Conservation (phyloP, 1,140 invertebrate genomes). For the Argopecten irradians region DNA sequence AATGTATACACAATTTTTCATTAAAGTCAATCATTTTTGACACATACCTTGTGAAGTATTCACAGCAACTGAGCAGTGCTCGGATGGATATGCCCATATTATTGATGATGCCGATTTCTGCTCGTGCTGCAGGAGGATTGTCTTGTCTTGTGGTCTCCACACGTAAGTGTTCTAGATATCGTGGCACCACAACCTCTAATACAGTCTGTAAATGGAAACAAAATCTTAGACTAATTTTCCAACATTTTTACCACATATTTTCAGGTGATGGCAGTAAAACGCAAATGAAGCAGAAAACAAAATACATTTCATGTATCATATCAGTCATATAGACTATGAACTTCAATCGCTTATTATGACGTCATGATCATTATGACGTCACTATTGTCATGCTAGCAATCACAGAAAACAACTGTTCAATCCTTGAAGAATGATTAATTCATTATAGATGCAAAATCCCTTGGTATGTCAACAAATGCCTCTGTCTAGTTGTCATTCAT, state of each 20-base stretch:
- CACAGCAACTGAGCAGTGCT: slow-evolving; percentile 96
- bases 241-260: no score
- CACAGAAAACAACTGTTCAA: no score
- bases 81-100: slow-evolving; percentile 95
- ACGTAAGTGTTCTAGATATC: slow-evolving; percentile 91
- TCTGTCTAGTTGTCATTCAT: no score
- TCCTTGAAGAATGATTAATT: no score
- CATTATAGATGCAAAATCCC: no score
- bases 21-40: not conserved
- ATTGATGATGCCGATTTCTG: slow-evolving; percentile 91
- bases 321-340: not conserved
- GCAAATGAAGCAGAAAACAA: no score
- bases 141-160: slow-evolving; percentile 91
- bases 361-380: no score
- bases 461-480: no score
- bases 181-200: slow-evolving; percentile 94
- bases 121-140: slow-evolving; percentile 75
- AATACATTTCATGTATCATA: not conserved
- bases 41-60: slow-evolving; percentile 91
- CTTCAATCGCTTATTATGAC: no score
- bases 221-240: no score
- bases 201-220: slow-evolving; percentile 84
- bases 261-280: no score
- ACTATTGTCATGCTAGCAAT: no score
- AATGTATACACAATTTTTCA: not conserved